Evolutionary conservation across 2,888 invertebrate genomes (phyloP).

Genomic region (Odontocolon sp.): DNA sequence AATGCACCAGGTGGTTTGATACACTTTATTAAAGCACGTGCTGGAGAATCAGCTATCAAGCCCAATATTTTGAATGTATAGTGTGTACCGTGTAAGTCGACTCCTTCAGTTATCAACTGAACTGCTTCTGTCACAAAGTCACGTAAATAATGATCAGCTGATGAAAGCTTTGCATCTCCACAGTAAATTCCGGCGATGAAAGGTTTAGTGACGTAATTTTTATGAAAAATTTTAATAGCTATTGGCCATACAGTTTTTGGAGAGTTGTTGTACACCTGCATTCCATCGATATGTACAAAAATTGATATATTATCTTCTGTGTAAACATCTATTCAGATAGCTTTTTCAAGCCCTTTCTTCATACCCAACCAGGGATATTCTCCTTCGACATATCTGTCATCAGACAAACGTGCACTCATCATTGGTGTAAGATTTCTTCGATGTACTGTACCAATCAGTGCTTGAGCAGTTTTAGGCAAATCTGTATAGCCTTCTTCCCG

Average conservation of each 20-base stretch:
- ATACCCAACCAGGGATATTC: slow-evolving; percentile 45
- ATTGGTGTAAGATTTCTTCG: slow-evolving; percentile 15
- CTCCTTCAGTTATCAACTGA: slow-evolving; percentile 42
- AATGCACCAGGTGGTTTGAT: slow-evolving; percentile 54
- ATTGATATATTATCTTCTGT: slow-evolving; percentile 34
- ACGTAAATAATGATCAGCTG: slow-evolving; percentile 44
- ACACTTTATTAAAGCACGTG: slow-evolving; percentile 53
- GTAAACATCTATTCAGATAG: slow-evolving; percentile 20
- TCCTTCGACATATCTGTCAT: slow-evolving; percentile 21
- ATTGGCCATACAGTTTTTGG: slow-evolving; percentile 55
- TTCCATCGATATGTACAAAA: slow-evolving; percentile 50
- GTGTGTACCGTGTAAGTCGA: slow-evolving; percentile 38
- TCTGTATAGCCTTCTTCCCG: background rate
- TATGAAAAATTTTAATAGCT: slow-evolving; percentile 32
- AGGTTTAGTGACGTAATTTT: slow-evolving; percentile 19
- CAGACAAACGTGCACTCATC: no score
- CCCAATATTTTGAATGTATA: slow-evolving; percentile 44
- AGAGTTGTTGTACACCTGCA: slow-evolving; percentile 47
- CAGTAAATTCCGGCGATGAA: slow-evolving; percentile 47
- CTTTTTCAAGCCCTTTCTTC: slow-evolving; percentile 22
- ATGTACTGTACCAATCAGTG: slow-evolving; percentile 19
- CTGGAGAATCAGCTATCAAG: slow-evolving; percentile 60
- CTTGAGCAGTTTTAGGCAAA: slow-evolving; percentile 21
- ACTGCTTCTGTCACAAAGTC: slow-evolving; percentile 56
- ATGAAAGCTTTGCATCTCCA: slow-evolving; percentile 57